A percentile compares a stretch with the other conserved stretches of the same genome.
Conservation (phyloP, 2,113 vertebrate genomes). For the Phaethon lepturus region DNA sequence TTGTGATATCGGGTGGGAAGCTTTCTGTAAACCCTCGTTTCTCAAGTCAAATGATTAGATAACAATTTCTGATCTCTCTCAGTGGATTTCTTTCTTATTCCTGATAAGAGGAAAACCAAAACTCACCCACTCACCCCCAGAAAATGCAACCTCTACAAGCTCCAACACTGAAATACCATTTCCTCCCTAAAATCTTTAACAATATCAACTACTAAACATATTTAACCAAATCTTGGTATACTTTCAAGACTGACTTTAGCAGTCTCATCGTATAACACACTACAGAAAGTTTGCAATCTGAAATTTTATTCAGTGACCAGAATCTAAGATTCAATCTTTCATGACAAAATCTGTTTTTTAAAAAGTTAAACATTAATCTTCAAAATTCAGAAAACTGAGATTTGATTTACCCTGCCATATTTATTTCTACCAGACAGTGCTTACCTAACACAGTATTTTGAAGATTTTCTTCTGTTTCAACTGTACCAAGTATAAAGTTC, state of each 20-base stretch:
- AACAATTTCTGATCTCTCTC: background rate
- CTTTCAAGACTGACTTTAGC: background rate
- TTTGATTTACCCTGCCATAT: background rate
- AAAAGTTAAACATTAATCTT: background rate
- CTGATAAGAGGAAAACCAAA: background rate
- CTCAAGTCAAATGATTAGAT: background rate
- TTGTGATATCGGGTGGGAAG: background rate
- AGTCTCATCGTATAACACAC: background rate
- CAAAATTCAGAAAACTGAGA: background rate
- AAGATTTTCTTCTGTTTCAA: background rate
- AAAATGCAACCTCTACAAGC: background rate
- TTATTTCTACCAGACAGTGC: background rate
- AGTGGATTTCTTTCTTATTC: background rate
- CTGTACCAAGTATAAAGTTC: background rate
- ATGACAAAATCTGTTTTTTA: background rate
- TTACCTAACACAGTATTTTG: background rate
- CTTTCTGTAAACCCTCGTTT: background rate
- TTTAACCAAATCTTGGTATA: background rate
- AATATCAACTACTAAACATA: background rate
- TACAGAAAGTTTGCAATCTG: background rate
- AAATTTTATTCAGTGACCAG: background rate
- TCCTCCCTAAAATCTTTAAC: background rate
- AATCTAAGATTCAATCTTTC: background rate
- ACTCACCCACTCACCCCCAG: fast-evolving
- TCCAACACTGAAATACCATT: background rate